Conservation (phyloP, 2,797 vertebrate species). For the Philypnodon macrostomus region DNA sequence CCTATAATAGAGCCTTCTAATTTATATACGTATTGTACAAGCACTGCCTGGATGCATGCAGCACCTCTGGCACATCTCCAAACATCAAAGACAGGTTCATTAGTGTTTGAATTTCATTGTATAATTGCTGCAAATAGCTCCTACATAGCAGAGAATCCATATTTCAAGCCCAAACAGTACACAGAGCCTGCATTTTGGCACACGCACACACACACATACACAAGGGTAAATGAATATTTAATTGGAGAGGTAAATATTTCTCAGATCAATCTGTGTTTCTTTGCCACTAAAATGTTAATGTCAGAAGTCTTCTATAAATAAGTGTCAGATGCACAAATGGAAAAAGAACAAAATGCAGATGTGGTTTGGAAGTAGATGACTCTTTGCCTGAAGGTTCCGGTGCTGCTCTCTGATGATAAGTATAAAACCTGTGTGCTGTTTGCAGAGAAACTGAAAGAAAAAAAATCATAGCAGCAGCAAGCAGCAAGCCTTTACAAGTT, state of each 20-base stretch:
- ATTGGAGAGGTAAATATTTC: slow-evolving; percentile 23
- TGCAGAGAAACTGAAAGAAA: slow-evolving; percentile 3
- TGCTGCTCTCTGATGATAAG: slow-evolving; percentile 26
- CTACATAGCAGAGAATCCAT: slow-evolving; percentile 24
- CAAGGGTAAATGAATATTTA: slow-evolving; percentile 21
- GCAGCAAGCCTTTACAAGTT: slow-evolving; percentile 10
- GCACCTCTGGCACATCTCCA: slow-evolving; percentile 10
- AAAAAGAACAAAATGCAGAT: slow-evolving; percentile 1
- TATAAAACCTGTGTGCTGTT: neutral
- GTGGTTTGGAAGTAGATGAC: slow-evolving; percentile 5
- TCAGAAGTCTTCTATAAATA: slow-evolving; percentile 20
- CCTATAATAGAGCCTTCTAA: slow-evolving; percentile 8
- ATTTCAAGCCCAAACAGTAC: slow-evolving; percentile 22
- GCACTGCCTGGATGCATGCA: slow-evolving; percentile 7
- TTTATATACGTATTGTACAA: slow-evolving; percentile 6
- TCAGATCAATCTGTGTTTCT: slow-evolving; percentile 22
- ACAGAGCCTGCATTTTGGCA: slow-evolving; percentile 1
- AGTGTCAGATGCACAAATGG: slow-evolving; percentile 9
- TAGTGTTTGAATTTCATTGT: slow-evolving; percentile 19
- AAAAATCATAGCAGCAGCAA: slow-evolving; percentile 4
- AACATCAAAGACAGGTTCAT: slow-evolving; percentile 29
- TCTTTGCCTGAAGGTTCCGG: slow-evolving; percentile 21
- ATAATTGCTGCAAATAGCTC: slow-evolving; percentile 33
- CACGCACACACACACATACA: slow-evolving; percentile 4
- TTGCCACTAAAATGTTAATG: slow-evolving; percentile 12